Evolutionary conservation across 1,140 invertebrate genomes (phyloP).

Genomic region (Temnothorax curvispinosus): DNA sequence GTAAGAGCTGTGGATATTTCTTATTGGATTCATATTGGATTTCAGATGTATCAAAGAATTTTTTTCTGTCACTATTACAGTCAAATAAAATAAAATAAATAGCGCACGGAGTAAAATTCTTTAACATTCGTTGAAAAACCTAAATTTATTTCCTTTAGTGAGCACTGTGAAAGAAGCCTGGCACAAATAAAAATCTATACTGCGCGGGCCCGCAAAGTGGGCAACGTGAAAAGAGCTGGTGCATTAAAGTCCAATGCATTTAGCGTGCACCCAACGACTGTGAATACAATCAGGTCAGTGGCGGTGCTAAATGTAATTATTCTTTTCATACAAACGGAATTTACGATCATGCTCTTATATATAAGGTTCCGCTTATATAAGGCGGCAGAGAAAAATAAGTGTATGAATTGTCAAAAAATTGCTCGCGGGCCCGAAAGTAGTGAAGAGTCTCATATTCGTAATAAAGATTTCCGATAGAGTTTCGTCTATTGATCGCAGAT

Average conservation of each 20-base stretch:
- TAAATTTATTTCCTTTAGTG: slow-evolving; percentile 38
- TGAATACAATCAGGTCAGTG: slow-evolving; percentile 46
- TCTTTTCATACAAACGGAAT: slow-evolving; percentile 44
- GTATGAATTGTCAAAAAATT: neutral
- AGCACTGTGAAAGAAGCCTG: neutral
- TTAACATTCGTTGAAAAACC: slow-evolving; percentile 5
- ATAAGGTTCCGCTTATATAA: slow-evolving; percentile 5
- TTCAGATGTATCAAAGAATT: neutral
- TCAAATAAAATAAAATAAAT: slow-evolving; percentile 48
- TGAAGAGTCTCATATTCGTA: neutral
- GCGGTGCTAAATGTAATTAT: slow-evolving; percentile 52
- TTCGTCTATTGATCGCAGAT: neutral
- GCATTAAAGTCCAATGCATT: slow-evolving; percentile 51
- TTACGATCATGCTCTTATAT: slow-evolving; percentile 31
- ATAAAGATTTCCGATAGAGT: neutral
- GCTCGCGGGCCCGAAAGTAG: neutral
- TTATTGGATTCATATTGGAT: too few species aligned
- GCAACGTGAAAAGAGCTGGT: slow-evolving; percentile 46
- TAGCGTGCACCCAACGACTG: slow-evolving; percentile 44
- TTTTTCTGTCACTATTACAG: slow-evolving; percentile 10
- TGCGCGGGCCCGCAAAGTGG: neutral
- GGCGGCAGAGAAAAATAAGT: slow-evolving; percentile 19
- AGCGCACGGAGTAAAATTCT: neutral
- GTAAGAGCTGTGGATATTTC: neutral
- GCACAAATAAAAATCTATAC: slow-evolving; percentile 44